phyloP scores from a whole-genome alignment of 2,888 invertebrate genomes.

The Lampropteryx suffumata region DNA sequence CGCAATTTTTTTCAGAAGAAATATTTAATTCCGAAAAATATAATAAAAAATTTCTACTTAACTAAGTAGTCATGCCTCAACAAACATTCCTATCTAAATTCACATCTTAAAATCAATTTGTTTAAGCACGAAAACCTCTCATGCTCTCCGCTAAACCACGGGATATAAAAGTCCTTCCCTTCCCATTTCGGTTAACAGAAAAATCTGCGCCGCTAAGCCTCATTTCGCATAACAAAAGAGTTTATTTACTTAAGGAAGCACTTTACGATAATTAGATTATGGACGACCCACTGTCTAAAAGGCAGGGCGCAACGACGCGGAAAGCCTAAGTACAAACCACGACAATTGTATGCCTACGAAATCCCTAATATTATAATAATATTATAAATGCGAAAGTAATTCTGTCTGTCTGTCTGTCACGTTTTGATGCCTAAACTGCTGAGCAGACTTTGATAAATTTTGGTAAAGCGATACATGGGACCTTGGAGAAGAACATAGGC shows the following conservation, averaged over 20 bases:
- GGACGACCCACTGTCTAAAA: slow-evolving; percentile 42
- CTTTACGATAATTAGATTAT: slow-evolving; percentile 64
- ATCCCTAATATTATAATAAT: no score
- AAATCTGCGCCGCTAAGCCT: slow-evolving; percentile 46
- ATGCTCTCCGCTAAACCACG: slow-evolving; percentile 11
- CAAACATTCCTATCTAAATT: slow-evolving; percentile 22
- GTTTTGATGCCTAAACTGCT: no score
- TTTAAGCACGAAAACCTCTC: slow-evolving; percentile 19
- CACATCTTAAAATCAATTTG: slow-evolving; percentile 27
- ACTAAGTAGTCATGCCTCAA: not conserved
- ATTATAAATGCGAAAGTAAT: no score
- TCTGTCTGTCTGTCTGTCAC: no score
- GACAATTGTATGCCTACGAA: slow-evolving; percentile 26
- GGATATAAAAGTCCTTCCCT: slow-evolving; percentile 18
- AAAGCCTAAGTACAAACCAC: slow-evolving; percentile 31
- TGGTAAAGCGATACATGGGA: no score
- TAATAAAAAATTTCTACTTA: no score
- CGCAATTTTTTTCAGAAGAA: no score
- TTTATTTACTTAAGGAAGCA: slow-evolving; percentile 65
- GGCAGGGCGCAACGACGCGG: slow-evolving; percentile 40
- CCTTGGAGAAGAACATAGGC: no score
- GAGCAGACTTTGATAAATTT: no score
- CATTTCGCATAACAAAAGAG: slow-evolving; percentile 58
- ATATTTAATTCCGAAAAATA: no score
- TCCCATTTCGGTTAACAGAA: slow-evolving; percentile 35